Evolutionary conservation across 1,140 invertebrate species (phyloP).

Genomic region (Zaprionus africanus): DNA sequence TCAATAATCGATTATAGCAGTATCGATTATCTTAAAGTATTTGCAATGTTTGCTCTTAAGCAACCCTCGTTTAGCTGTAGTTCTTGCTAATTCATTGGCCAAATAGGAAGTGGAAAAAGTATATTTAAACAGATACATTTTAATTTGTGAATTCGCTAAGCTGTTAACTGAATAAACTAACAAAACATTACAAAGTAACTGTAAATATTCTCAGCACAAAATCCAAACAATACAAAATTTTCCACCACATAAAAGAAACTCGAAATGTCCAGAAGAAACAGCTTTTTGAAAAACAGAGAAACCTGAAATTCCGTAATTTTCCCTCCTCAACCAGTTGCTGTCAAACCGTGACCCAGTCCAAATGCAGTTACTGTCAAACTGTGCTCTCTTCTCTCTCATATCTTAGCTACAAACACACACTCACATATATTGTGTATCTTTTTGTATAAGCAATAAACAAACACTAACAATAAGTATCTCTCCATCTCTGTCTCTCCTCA

Average conservation of each 20-base stretch:
- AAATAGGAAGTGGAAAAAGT: constrained; percentile 16
- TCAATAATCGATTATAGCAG: too few species aligned
- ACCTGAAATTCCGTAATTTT: background rate
- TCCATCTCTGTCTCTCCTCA: constrained; percentile 19
- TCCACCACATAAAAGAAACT: background rate
- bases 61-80: constrained; percentile 2
- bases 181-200: background rate
- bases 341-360: constrained; percentile 4
- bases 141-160: background rate
- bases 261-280: constrained; percentile 16
- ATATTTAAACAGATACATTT: background rate
- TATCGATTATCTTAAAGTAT: background rate
- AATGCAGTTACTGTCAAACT: constrained; percentile 32
- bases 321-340: background rate
- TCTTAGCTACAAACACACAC: constrained; percentile 11
- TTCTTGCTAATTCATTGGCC: constrained; percentile 1
- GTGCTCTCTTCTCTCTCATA: constrained; percentile 1
- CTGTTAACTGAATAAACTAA: background rate
- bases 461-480: constrained; percentile 11
- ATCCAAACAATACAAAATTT: background rate
- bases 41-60: background rate
- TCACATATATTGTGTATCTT: constrained; percentile 3
- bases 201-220: background rate
- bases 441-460: constrained; percentile 37
- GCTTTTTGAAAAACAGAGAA: background rate